Conservation (phyloP, 2,797 vertebrate species). For the Apogon talboti region DNA sequence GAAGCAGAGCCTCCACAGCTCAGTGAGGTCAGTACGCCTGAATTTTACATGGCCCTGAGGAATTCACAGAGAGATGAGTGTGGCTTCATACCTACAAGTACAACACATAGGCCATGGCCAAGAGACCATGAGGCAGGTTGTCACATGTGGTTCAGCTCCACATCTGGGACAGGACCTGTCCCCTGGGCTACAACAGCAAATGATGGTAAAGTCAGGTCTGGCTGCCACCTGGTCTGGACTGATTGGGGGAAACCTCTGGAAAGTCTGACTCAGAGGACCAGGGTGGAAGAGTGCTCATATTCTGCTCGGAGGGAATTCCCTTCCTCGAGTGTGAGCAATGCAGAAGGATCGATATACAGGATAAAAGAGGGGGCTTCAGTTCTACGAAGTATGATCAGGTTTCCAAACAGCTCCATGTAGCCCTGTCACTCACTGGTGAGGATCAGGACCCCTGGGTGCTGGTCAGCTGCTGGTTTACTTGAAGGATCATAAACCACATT, state of each 20-base stretch:
- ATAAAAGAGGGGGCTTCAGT: conserved; percentile 11
- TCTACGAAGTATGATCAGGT: conserved; percentile 37
- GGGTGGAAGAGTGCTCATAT: conserved; percentile 11
- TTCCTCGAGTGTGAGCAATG: conserved; percentile 16
- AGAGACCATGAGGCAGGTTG: background rate
- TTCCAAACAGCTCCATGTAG: conserved; percentile 54
- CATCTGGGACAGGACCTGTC: conserved; percentile 30
- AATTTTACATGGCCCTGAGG: conserved; percentile 63
- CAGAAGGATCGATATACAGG: conserved; percentile 43
- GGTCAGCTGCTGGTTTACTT: conserved; percentile 28
- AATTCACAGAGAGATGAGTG: conserved; percentile 47
- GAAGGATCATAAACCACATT: conserved; percentile 31
- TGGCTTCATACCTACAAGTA: conserved; percentile 27
- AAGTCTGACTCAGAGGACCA: conserved; percentile 50
- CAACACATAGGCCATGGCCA: conserved; percentile 28
- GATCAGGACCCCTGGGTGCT: conserved; percentile 6
- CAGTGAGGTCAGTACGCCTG: conserved; percentile 39
- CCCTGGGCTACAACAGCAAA: conserved; percentile 24
- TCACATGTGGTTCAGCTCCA: conserved; percentile 35
- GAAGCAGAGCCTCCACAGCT: conserved; percentile 15
- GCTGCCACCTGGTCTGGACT: conserved; percentile 52
- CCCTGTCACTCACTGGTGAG: conserved; percentile 22
- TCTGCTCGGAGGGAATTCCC: conserved; percentile 50
- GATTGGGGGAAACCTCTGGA: conserved; percentile 38
- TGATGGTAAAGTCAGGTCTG: conserved; percentile 26